Base-by-base conservation (phyloP, 92 coral and sea anemone genomes). In the Paragorgia papillata region DNA sequence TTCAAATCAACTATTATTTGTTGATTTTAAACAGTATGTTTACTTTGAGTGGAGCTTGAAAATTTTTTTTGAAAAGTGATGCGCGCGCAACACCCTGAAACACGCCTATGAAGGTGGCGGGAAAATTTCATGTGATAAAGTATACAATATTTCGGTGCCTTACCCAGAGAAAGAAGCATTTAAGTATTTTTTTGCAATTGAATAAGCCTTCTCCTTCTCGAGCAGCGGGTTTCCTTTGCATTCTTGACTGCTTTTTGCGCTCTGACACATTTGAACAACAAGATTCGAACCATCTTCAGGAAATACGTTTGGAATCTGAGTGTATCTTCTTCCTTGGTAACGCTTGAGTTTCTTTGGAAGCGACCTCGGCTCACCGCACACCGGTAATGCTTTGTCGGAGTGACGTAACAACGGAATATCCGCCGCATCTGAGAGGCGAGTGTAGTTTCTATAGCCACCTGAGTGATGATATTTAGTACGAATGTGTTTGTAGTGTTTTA, bases 241-340 rank as follows among this genome's bases (percentile, higher is more conserved):
- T 69, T 88, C 97, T 3, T 24, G 2, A 1, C 40, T 14, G 39
- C 43, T 65, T 21, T 66, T 67, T 61, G 83, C 90, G 34, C 22
- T 80, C 61, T 82, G 53, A 13, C 91, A 90, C 30, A 86, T 75
- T 62, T 92, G 85, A 14, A 86, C 56, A 30, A 88, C 86, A 9
- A 68, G 66, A 24, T 70, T 76, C 0, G 97, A 83, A 13, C 82
- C 85, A 73, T 91, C 97, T 24, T 82, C 75, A 27, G 97, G 97
- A 81, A 76, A 91, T 39, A 88, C 84, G 34, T 85, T 85, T 29
- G 83, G 85, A 21, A 80, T 88, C 76, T 91, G 91, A 4, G 97
- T 89, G 29, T 48, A 68, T 78, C 86, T 15, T 15, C 85, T 61
- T 2, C 97, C 97, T 49, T 88, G 88, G 55, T 79, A 88, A 9